Evolutionary conservation across 2,113 vertebrate genomes (phyloP).

Genomic region (Prinia subflava): DNA sequence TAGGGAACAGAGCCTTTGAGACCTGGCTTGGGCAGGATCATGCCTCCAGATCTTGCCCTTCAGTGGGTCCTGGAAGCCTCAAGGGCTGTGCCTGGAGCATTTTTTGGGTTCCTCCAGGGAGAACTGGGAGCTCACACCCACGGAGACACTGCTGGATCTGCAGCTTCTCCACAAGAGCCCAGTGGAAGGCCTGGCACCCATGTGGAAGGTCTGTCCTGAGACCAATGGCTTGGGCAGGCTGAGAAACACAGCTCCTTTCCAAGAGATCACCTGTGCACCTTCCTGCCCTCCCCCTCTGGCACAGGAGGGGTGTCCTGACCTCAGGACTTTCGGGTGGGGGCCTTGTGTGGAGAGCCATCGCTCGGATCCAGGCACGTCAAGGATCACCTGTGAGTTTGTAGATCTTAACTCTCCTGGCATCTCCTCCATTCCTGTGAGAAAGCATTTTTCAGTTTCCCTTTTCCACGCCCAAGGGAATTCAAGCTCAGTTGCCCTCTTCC

Average conservation of each 20-base stretch:
- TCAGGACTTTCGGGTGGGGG: rapidly evolving
- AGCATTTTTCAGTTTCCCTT: background rate
- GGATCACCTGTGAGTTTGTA: background rate
- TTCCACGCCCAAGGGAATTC: background rate
- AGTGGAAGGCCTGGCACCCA: background rate
- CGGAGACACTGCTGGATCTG: rapidly evolving
- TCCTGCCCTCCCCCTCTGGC: background rate
- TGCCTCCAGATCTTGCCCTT: background rate
- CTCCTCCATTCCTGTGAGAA: background rate
- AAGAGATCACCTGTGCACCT: background rate
- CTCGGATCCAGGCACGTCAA: background rate
- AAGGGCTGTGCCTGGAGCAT: background rate
- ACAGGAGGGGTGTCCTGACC: background rate
- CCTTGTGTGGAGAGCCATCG: background rate
- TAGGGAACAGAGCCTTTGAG: background rate
- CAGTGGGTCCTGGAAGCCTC: background rate
- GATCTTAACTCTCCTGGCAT: background rate
- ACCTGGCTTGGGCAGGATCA: rapidly evolving
- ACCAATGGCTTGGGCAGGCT: background rate
- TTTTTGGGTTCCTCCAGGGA: background rate
- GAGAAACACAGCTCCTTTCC: background rate
- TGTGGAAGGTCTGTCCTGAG: background rate
- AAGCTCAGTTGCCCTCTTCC: background rate
- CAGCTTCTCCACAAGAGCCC: background rate
- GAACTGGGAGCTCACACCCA: background rate